Evolutionary conservation across 2,888 invertebrate species (phyloP), one percentile per base, ranked within the genome.

Genomic region (Blastobasis adustella): DNA sequence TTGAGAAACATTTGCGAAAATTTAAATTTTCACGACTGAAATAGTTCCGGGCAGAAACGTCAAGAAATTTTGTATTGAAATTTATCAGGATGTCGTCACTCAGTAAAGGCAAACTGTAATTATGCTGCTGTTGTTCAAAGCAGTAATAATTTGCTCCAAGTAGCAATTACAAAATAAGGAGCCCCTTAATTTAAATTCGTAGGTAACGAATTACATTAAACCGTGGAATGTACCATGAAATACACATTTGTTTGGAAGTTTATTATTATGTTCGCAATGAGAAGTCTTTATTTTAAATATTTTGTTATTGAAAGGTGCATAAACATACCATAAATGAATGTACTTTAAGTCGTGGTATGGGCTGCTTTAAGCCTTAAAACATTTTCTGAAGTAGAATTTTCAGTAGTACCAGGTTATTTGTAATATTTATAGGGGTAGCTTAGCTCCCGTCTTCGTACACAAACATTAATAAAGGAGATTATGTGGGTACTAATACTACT

Each of bases 51-150:
- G 23, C 23, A 23, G 23, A 23, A 23, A 23, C 3, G 23, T 23
- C 23, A 23, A 23, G 23, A 23, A 23, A 23, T 2, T 23, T 23
- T 1, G 23, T 23, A 23, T 23, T 23, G 3, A 23, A 23, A 23
- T 23, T 23, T 23, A 23, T 23, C 23, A 23, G 23, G 3, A 23
- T 23, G 23, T 23, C 23, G 23, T 23, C 23, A 23, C 23, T 23
- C 23, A 23, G 23, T 23, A 23, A 23, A 1, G 23, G 37, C 36
- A 37, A 46, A 46, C 46, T 9, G 7, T 41, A 38, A 47, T 49
- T 42, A 43, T 6, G 42, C 46, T 6, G 42, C 46, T 42, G 45
- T 46, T 46, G 50, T 46, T 50, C 50, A 46, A 46, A 50, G 50
- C 23, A 23, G 23, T 23, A 23, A 23, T 45, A 45, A 45, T 49